Conservation (phyloP, 1,140 invertebrate genomes). For the Orius laevigatus region DNA sequence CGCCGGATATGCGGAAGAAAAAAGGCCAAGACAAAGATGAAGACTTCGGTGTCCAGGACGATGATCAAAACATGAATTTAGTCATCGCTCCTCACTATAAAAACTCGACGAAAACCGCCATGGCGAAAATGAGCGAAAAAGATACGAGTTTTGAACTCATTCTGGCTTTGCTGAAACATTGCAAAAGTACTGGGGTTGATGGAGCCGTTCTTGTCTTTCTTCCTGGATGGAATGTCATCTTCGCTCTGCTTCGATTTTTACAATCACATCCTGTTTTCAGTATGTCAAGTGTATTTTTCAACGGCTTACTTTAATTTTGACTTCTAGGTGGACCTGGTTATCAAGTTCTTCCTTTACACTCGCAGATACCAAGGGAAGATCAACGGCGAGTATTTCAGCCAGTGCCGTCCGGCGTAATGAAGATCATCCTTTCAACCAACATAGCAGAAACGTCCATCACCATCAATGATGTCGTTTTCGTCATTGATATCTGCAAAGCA, state of each 20-base stretch:
- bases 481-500: slow-evolving; percentile 87
- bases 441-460: slow-evolving; percentile 91
- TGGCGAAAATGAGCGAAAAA: slow-evolving; percentile 68
- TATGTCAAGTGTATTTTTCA: slow-evolving; percentile 18
- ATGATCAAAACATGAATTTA: slow-evolving; percentile 68
- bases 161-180: slow-evolving; percentile 53
- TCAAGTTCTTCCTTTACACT: slow-evolving; percentile 69
- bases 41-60: slow-evolving; percentile 35
- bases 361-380: slow-evolving; percentile 77
- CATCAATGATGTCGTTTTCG: slow-evolving; percentile 92
- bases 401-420: slow-evolving; percentile 52
- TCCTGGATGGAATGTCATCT: slow-evolving; percentile 90
- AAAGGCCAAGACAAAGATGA: slow-evolving; percentile 43
- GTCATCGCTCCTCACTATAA: slow-evolving; percentile 33
- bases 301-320: not conserved
- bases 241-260: slow-evolving; percentile 74
- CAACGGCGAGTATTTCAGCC: slow-evolving; percentile 73
- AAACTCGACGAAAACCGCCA: slow-evolving; percentile 44
- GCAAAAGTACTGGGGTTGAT: slow-evolving; percentile 48
- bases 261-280: slow-evolving; percentile 61
- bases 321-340: slow-evolving; percentile 37
- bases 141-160: slow-evolving; percentile 86
- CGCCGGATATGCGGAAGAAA: slow-evolving; percentile 37
- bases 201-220: slow-evolving; percentile 85
- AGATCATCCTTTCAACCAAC: slow-evolving; percentile 80